Conservation (phyloP, 2,888 invertebrate species). For the Aproaerema taeniolella region DNA sequence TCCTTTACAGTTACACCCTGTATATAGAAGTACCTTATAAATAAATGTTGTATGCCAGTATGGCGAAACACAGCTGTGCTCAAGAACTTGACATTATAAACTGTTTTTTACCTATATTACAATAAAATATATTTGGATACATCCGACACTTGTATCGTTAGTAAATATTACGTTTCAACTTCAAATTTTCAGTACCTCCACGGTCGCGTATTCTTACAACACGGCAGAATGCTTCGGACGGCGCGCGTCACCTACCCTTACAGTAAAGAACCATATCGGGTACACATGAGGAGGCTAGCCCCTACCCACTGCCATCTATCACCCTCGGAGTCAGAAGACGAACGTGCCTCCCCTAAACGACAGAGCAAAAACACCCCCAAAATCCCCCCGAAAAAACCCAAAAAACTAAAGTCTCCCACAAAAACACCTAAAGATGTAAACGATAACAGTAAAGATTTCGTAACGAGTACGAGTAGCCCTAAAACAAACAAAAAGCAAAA, state of each 20-base stretch:
- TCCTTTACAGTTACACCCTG: too few species aligned
- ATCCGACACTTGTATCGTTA: too few species aligned
- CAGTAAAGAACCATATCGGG: constrained; percentile 66
- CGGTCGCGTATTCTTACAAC: constrained; percentile 85
- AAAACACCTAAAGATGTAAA: constrained; percentile 61
- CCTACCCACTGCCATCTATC: constrained; percentile 46
- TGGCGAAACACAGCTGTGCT: too few species aligned
- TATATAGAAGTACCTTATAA: too few species aligned
- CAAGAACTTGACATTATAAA: too few species aligned
- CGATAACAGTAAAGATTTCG: constrained; percentile 54
- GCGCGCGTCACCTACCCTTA: constrained; percentile 78
- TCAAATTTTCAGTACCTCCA: constrained; percentile 85
- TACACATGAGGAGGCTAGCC: constrained; percentile 53
- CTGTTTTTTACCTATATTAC: too few species aligned
- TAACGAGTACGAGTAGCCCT: constrained; percentile 43
- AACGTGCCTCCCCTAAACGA: constrained; percentile 50
- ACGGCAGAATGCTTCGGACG: constrained; percentile 81
- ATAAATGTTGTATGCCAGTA: too few species aligned
- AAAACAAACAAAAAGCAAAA: constrained; percentile 32
- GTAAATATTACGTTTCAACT: too few species aligned
- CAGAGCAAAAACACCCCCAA: constrained; percentile 38
- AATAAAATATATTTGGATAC: too few species aligned
- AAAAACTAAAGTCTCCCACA: constrained; percentile 63
- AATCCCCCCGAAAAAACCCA: constrained; percentile 49
- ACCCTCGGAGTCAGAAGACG: constrained; percentile 56